Conservation (phyloP, 2,797 vertebrate species). For the Numenius phaeopus region DNA sequence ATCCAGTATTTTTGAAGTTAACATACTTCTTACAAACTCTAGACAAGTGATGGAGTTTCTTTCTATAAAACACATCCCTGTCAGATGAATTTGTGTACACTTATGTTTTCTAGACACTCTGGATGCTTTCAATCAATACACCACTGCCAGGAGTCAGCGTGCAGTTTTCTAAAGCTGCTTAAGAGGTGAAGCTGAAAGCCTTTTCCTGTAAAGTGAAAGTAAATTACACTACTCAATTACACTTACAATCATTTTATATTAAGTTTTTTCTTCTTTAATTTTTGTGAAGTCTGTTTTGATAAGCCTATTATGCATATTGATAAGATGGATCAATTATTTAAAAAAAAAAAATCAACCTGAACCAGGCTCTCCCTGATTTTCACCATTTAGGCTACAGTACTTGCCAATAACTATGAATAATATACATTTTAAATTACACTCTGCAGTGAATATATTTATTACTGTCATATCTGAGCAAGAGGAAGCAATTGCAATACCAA, state of each 20-base stretch:
- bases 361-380: neutral
- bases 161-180: slow-evolving; percentile 41
- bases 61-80: neutral
- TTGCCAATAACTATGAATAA: slow-evolving; percentile 38
- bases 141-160: slow-evolving; percentile 12
- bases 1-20: neutral
- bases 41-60: neutral
- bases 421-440: slow-evolving; percentile 43
- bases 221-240: slow-evolving; percentile 57
- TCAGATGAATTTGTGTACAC: neutral
- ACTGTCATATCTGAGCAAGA: slow-evolving; percentile 34
- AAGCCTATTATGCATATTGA: slow-evolving; percentile 17
- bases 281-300: slow-evolving; percentile 45
- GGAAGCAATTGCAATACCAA: slow-evolving; percentile 30
- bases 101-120: slow-evolving; percentile 23
- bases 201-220: slow-evolving; percentile 67
- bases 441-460: slow-evolving; percentile 49
- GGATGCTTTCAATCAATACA: slow-evolving; percentile 37
- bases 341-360: neutral
- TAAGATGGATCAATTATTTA: neutral
- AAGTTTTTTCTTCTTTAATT: slow-evolving; percentile 41
- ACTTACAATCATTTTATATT: slow-evolving; percentile 28
- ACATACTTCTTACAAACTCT: neutral
- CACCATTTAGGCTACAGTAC: neutral
- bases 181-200: slow-evolving; percentile 51